These are phyloP conservation scores for Characodon lateralis DNA, from an alignment of 2,797 vertebrate genomes.

Conservation along the genomic window DNA sequence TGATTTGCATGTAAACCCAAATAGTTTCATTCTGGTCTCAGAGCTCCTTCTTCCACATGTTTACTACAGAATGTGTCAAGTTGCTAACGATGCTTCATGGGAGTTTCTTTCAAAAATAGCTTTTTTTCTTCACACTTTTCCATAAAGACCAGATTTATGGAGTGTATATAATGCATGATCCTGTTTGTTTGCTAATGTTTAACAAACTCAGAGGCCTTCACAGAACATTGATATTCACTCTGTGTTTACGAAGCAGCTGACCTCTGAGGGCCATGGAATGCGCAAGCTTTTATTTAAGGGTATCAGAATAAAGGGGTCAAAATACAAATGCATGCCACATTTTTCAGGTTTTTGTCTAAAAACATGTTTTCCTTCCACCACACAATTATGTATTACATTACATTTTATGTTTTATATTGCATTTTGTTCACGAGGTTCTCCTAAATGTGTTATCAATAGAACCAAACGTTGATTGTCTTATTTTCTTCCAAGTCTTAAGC, in stretches of 20 bases:
- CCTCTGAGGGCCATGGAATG: too few species aligned
- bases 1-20: neutral
- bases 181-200: neutral
- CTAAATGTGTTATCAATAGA: too few species aligned
- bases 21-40: neutral
- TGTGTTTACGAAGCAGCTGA: too few species aligned
- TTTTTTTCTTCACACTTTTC: neutral
- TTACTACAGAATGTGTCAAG: neutral
- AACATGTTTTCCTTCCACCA: neutral
- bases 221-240: too few species aligned
- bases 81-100: neutral
- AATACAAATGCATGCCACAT: neutral
- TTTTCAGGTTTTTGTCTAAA: neutral
- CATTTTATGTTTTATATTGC: too few species aligned
- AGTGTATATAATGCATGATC: neutral
- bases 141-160: neutral
- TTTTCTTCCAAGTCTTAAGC: too few species aligned
- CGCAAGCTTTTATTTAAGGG: neutral
- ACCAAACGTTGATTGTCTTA: too few species aligned
- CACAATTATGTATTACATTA: neutral
- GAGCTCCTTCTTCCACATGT: neutral
- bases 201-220: neutral
- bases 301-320: neutral
- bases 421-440: too few species aligned
- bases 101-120: neutral